phyloP scores from a whole-genome alignment of 2,797 vertebrate genomes.

The Crenichthys baileyi region DNA sequence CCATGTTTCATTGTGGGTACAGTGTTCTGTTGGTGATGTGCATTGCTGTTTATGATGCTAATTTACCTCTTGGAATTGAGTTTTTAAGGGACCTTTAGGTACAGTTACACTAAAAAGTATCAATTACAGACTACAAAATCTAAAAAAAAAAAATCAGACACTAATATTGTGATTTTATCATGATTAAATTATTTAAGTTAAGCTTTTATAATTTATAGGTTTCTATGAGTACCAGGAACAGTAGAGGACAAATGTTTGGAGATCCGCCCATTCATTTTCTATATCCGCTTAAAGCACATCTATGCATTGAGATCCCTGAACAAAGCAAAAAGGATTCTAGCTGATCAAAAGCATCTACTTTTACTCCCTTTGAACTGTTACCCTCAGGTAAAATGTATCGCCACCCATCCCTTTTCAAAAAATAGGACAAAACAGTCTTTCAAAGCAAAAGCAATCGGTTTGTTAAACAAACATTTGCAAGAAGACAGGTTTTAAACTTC shows the following conservation, averaged over 20 bases:
- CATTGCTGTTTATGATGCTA: not conserved
- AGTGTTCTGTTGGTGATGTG: too few relatives aligned
- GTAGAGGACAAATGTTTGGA: not conserved
- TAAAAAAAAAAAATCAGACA: not conserved
- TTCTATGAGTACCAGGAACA: not conserved
- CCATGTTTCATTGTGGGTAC: too few relatives aligned
- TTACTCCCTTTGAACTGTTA: constrained; percentile 2
- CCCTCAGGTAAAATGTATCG: not conserved
- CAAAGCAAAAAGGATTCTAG: not conserved
- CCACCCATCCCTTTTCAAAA: not conserved
- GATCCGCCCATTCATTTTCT: not conserved
- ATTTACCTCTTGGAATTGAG: not conserved
- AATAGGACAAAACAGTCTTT: constrained; percentile 6
- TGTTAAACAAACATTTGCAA: constrained; percentile 2
- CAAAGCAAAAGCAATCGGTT: not conserved
- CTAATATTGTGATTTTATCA: not conserved
- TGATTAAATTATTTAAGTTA: not conserved
- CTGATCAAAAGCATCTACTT: constrained; percentile 2
- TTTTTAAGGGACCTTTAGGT: not conserved
- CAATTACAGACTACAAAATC: not conserved
- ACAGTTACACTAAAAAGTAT: not conserved
- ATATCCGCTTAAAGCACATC: not conserved
- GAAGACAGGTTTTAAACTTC: constrained; percentile 4
- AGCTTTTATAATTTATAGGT: not conserved
- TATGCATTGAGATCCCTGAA: not conserved